Percentiles rank a stretch among this genome's conserved stretches.
These are phyloP conservation scores for Centruroides sculpturatus DNA, from an alignment of 1,140 invertebrate genomes.

Conservation along the genomic window DNA sequence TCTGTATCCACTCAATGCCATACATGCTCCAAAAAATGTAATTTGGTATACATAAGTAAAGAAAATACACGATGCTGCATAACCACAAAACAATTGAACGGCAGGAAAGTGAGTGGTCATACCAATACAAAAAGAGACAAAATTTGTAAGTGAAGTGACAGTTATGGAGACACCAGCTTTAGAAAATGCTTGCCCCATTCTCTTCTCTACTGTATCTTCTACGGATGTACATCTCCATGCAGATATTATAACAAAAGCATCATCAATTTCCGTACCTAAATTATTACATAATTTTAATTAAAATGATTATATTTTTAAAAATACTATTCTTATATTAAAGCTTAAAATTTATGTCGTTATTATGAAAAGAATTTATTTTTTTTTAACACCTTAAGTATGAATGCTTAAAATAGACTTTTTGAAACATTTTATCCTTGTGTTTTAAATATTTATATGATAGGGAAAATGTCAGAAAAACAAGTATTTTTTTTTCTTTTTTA, in stretches of 20 bases:
- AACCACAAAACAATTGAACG: background rate
- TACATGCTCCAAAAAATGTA: background rate
- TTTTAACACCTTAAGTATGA: no score
- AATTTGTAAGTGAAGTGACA: background rate
- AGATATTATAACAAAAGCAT: background rate
- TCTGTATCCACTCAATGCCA: background rate
- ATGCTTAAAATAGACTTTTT: no score
- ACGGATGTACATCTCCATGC: background rate
- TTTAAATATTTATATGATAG: no score
- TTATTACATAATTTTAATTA: no score
- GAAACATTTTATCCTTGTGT: no score
- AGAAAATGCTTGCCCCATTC: background rate
- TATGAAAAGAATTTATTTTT: no score
- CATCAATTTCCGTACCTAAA: background rate
- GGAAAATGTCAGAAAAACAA: no score
- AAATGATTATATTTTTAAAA: no score
- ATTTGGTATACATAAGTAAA: background rate
- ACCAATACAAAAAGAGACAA: background rate
- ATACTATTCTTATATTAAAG: no score
- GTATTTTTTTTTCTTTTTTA: no score
- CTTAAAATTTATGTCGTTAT: no score
- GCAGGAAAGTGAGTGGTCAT: background rate
- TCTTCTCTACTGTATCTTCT: background rate
- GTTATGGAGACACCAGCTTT: background rate
- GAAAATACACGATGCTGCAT: background rate